Conservation (phyloP, 1,140 invertebrate species). For the Tetragnatha versicolor region DNA sequence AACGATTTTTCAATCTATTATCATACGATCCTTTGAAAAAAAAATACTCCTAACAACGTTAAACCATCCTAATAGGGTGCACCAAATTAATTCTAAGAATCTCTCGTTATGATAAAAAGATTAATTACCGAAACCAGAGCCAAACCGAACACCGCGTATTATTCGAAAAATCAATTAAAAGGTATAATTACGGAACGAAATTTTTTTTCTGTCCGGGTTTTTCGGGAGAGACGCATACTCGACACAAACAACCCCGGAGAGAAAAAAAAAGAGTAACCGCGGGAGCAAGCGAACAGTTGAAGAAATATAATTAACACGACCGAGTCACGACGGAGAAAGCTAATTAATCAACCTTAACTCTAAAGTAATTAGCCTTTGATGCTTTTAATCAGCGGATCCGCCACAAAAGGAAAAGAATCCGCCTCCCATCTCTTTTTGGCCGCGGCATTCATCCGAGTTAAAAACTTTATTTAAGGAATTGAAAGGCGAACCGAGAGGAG, state of each 20-base stretch:
- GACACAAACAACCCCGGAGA: not conserved
- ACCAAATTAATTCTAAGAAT: too few species aligned
- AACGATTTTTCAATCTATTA: too few species aligned
- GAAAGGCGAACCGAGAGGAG: not conserved
- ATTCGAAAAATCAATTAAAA: slow-evolving; percentile 25
- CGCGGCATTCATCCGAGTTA: not conserved
- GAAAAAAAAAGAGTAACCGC: not conserved
- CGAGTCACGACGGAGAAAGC: slow-evolving; percentile 29
- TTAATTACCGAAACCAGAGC: too few species aligned
- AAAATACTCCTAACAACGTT: too few species aligned
- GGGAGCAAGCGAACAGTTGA: not conserved
- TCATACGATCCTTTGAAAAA: too few species aligned
- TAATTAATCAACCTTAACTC: slow-evolving; percentile 51
- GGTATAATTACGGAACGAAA: not conserved
- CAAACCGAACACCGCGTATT: too few species aligned
- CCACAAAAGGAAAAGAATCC: not conserved
- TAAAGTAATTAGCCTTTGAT: slow-evolving; percentile 50
- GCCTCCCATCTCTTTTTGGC: not conserved
- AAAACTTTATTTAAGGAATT: slow-evolving; percentile 15
- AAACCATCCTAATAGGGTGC: too few species aligned
- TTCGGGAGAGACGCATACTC: not conserved
- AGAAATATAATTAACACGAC: slow-evolving; percentile 47
- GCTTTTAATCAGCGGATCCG: slow-evolving; percentile 47
- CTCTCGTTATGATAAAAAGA: too few species aligned
- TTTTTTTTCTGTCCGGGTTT: not conserved